Conservation (phyloP, 2,797 vertebrate genomes). For the Serranus cabrilla region DNA sequence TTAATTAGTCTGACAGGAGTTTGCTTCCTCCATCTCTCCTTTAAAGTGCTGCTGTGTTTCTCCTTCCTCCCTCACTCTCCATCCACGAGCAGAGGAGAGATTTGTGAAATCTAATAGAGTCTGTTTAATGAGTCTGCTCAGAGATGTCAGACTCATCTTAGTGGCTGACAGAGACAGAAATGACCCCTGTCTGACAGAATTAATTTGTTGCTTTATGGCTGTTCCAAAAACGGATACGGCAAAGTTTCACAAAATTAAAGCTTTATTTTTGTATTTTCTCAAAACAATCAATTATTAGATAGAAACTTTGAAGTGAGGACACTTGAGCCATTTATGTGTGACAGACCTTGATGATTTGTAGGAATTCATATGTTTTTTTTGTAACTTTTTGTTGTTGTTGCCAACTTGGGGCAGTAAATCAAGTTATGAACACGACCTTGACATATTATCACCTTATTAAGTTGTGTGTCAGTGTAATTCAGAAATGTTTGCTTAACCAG, state of each 20-base stretch:
- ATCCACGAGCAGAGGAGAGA: constrained; percentile 62
- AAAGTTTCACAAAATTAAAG: constrained; percentile 32
- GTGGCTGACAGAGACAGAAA: constrained; percentile 66
- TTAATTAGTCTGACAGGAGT: constrained; percentile 76
- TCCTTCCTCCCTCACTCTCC: constrained; percentile 22
- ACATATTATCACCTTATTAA: neutral
- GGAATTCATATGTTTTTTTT: neutral
- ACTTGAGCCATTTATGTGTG: neutral
- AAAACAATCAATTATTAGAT: constrained; percentile 25
- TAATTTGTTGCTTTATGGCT: constrained; percentile 57
- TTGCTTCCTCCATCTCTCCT: constrained; percentile 50
- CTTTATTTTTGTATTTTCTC: neutral
- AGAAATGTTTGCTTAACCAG: neutral
- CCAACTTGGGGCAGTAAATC: neutral
- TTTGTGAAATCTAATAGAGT: constrained; percentile 80
- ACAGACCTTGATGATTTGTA: neutral
- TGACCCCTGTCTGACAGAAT: constrained; percentile 62
- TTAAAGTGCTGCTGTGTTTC: constrained; percentile 58
- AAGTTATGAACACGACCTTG: neutral
- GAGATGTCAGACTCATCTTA: constrained; percentile 68
- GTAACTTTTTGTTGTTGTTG: neutral
- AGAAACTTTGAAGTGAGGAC: constrained; percentile 5
- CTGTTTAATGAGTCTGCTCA: constrained; percentile 75
- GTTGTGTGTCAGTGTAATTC: neutral
- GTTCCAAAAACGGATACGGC: constrained; percentile 36